Conservation (phyloP, 2,888 invertebrate genomes). For the Xylota sylvarum region DNA sequence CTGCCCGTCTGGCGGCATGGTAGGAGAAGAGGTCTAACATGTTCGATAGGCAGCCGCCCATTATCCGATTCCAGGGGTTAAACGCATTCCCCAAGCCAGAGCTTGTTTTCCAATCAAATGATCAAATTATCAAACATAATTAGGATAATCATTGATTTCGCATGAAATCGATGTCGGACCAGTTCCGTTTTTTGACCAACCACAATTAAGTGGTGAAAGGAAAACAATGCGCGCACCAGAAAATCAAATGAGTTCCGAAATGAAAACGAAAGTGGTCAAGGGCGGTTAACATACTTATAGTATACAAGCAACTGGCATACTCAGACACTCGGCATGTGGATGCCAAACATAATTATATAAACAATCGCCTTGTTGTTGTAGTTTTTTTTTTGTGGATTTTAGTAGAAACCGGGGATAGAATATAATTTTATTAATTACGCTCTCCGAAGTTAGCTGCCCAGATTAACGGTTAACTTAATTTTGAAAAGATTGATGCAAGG, state of each 20-base stretch:
- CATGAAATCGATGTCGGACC: slow-evolving; percentile 66
- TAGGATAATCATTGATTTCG: slow-evolving; percentile 76
- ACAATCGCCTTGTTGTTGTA: slow-evolving; percentile 17
- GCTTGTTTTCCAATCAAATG: slow-evolving; percentile 46
- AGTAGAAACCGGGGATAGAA: slow-evolving; percentile 22
- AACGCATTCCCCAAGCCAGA: slow-evolving; percentile 39
- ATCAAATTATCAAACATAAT: slow-evolving; percentile 70
- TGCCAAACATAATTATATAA: slow-evolving; percentile 46
- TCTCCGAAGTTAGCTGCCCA: slow-evolving; percentile 8
- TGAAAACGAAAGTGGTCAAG: slow-evolving; percentile 68
- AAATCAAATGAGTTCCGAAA: slow-evolving; percentile 41
- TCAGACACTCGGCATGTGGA: slow-evolving; percentile 19
- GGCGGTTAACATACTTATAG: background rate
- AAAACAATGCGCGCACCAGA: slow-evolving; percentile 27
- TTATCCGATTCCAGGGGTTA: slow-evolving; percentile 25
- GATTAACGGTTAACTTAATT: slow-evolving; percentile 44
- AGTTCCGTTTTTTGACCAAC: slow-evolving; percentile 67
- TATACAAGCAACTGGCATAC: background rate
- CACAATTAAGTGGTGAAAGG: slow-evolving; percentile 76
- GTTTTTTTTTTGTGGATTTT: background rate
- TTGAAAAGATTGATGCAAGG: slow-evolving; percentile 2
- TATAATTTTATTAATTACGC: slow-evolving; percentile 53
- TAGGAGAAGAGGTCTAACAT: background rate
- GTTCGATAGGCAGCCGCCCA: background rate
- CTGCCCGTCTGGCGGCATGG: background rate